A percentile compares a stretch with the other conserved stretches of the same genome.
Evolutionary conservation across 2,797 vertebrate genomes (phyloP).

Genomic region (Alca torda): DNA sequence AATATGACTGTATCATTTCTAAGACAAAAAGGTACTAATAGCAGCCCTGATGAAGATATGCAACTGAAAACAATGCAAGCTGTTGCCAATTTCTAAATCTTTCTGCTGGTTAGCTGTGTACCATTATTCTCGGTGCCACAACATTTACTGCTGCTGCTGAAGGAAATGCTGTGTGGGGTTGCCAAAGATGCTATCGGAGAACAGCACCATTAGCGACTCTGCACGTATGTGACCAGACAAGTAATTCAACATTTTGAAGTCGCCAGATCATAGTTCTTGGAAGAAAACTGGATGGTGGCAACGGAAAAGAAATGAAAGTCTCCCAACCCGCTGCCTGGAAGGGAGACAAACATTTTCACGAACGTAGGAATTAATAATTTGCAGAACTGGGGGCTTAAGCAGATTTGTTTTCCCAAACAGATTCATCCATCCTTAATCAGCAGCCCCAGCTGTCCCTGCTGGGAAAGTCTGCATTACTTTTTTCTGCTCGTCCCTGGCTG

Average conservation of each 20-base stretch:
- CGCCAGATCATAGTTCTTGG: background rate
- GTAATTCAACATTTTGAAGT: background rate
- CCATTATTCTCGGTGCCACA: background rate
- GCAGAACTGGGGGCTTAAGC: background rate
- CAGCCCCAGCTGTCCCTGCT: slow-evolving; percentile 23
- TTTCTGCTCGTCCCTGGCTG: background rate
- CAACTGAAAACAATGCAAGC: background rate
- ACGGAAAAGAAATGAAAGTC: background rate
- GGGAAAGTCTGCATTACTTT: slow-evolving; percentile 8
- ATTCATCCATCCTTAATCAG: slow-evolving; percentile 48
- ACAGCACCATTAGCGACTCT: background rate
- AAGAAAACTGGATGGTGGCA: background rate
- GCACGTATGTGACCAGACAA: background rate
- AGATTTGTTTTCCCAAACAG: slow-evolving; percentile 45
- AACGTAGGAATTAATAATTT: slow-evolving; percentile 7
- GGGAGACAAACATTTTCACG: background rate
- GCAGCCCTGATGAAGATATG: background rate
- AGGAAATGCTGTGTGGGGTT: background rate
- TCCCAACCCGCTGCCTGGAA: background rate
- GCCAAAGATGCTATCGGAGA: background rate
- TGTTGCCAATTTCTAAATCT: background rate
- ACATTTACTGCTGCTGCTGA: background rate
- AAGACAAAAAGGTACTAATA: background rate
- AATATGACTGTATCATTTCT: background rate
- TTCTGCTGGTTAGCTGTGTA: background rate